phyloP scores from a whole-genome alignment of 2,797 vertebrate species.

The Takifugu ocellatus region DNA sequence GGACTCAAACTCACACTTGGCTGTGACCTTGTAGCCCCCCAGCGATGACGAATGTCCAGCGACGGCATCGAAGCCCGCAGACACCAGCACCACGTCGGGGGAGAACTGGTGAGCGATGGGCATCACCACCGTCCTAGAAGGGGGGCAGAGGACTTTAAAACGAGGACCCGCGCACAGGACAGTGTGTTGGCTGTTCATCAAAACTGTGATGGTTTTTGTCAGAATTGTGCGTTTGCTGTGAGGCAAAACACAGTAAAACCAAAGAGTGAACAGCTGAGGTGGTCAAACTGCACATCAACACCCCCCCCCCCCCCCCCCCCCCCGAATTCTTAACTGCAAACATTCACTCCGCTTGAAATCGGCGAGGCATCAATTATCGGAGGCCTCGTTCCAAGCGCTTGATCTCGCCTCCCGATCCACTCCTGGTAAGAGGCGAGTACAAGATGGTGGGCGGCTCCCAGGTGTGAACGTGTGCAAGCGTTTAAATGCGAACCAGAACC shows the following conservation, averaged over 20 bases:
- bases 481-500: conserved; percentile 44
- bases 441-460: conserved; percentile 50
- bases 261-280: conserved; percentile 1
- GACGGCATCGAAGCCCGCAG: conserved; percentile 88
- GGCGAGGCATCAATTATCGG: conserved; percentile 59
- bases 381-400: conserved; percentile 50
- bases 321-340: conserved; percentile 40
- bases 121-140: conserved; percentile 88
- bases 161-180: background rate
- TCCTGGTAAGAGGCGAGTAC: conserved; percentile 46
- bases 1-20: conserved; percentile 84
- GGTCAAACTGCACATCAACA: conserved; percentile 29
- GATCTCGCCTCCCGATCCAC: conserved; percentile 50
- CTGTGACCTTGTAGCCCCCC: conserved; percentile 90
- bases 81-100: conserved; percentile 91
- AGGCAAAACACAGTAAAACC: background rate
- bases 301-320: conserved; percentile 8
- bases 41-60: conserved; percentile 83
- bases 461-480: conserved; percentile 65
- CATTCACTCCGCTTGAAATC: conserved; percentile 45
- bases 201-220: too few relatives aligned
- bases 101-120: conserved; percentile 89
- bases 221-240: too few relatives aligned
- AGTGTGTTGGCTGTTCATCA: too few relatives aligned
- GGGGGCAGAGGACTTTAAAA: background rate